Conservation (phyloP, 2,888 invertebrate genomes). For the Eupeodes latifasciatus region DNA sequence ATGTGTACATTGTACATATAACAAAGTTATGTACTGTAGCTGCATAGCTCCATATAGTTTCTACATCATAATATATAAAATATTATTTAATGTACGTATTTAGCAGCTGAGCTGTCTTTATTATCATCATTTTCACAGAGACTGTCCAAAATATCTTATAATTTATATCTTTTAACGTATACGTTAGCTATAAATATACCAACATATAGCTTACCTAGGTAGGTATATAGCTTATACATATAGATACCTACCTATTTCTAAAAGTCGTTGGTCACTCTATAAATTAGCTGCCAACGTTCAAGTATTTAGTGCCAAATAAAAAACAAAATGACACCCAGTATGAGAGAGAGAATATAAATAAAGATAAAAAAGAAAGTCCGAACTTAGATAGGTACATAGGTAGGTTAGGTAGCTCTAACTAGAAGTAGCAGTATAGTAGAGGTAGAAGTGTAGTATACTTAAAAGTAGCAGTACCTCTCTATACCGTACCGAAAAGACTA, state of each 20-base stretch:
- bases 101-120: slow-evolving; percentile 34
- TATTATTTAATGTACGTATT: not conserved
- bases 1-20: too few species aligned
- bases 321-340: slow-evolving; percentile 60
- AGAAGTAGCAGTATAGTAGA: not conserved
- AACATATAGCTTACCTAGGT: not conserved
- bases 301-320: slow-evolving; percentile 79
- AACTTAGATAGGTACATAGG: slow-evolving; percentile 1
- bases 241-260: slow-evolving; percentile 24
- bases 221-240: not conserved
- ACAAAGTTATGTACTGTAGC: not conserved
- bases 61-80: too few species aligned
- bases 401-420: slow-evolving; percentile 10
- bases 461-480: slow-evolving; percentile 10
- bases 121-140: slow-evolving; percentile 44
- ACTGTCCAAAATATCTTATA: slow-evolving; percentile 31
- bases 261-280: slow-evolving; percentile 80
- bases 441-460: not conserved
- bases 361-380: slow-evolving; percentile 29
- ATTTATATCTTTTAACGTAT: slow-evolving; percentile 2
- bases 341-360: slow-evolving; percentile 34
- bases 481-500: slow-evolving; percentile 32
- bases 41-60: not conserved
- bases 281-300: slow-evolving; percentile 81
- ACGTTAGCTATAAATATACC: not conserved